A percentile compares a stretch with the other conserved stretches of the same genome.
These are phyloP conservation scores for human (Homo sapiens) DNA, from an alignment of 2,113 vertebrate genomes.

Conservation along the genomic window DNA sequence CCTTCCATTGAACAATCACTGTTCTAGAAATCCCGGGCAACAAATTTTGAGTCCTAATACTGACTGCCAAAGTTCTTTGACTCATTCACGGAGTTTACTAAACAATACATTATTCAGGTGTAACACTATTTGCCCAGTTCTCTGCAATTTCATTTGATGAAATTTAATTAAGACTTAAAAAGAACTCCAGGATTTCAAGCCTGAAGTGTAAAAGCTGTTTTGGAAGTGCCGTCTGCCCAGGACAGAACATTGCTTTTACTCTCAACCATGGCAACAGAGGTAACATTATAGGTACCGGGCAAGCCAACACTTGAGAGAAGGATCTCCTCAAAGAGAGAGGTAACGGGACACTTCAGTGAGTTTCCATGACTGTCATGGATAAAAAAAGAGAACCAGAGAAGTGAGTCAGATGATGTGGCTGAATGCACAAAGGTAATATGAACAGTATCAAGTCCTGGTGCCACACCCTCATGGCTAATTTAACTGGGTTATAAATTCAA, in stretches of 20 bases:
- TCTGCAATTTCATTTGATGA: background rate
- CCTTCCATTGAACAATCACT: background rate
- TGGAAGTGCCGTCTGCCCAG: background rate
- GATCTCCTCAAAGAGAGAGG: slow-evolving; percentile 14
- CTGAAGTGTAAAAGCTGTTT: background rate
- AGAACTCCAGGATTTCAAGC: slow-evolving; percentile 3
- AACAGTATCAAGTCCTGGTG: background rate
- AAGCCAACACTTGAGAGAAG: slow-evolving; percentile 42
- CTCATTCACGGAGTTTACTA: background rate
- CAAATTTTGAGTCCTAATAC: background rate
- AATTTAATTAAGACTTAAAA: slow-evolving; percentile 4
- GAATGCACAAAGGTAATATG: background rate
- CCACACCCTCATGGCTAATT: background rate
- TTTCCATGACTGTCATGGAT: slow-evolving; percentile 20
- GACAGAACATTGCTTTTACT: background rate
- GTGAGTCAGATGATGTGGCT: background rate
- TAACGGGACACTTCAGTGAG: slow-evolving; percentile 14
- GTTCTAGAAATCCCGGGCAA: background rate
- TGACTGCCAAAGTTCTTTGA: background rate
- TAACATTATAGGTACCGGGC: slow-evolving; percentile 42
- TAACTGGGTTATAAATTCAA: background rate
- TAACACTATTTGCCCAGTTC: background rate
- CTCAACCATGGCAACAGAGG: slow-evolving; percentile 24
- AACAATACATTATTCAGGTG: background rate
- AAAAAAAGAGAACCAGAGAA: slow-evolving; percentile 50